Base-by-base conservation (phyloP, 2,797 vertebrate genomes). In the Pangasius macronema region DNA sequence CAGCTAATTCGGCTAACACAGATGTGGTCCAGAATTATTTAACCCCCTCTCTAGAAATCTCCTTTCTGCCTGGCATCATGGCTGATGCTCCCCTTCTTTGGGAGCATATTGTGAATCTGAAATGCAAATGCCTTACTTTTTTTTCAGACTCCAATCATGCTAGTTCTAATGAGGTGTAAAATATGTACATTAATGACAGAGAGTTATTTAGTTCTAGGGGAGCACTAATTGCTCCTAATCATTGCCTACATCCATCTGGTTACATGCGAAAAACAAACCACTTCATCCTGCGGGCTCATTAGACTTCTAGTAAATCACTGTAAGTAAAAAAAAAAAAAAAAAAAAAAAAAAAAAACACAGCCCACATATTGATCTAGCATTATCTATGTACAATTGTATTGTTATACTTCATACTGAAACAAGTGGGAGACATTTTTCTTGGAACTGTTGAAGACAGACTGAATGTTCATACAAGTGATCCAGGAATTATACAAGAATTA, bases 191-290 rank as follows among this genome's bases (percentile, higher is more conserved):
- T 97, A 97, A 97, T 96, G 96, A 95, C 89, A 91, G 95, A 95
- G 97, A 97, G 95, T 97, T 98, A 97, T 97, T 97, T 97, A 97
- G 96, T 97, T 96, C 95, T 95, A 95, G 94, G 93, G 93, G 94
- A 91, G 92, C 97, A 96, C 95, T 97, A 98, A 99, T 98, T 97
- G 96, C 96, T 96, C 96, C 95, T 98, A 97, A 98, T 98, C 96
- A 96, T 92, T 95, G 95, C 95, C 96, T 97, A 93, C 95, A 96
- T 98, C 96, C 95, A 95, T 98, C 97, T 98, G 97, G 93, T 97
- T 97, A 96, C 94, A 93, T 93, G 93, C 97, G 96, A 97, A 96
- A 83, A 98, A 96, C 97, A 97, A 97, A 96, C 96, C 96, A 96
- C 96, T 97, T 97, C 94, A 93, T 94, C 94, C 96, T 94, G 94